Evolutionary conservation across 2,888 invertebrate genomes (phyloP).

Genomic region (Pterobdella sp.): DNA sequence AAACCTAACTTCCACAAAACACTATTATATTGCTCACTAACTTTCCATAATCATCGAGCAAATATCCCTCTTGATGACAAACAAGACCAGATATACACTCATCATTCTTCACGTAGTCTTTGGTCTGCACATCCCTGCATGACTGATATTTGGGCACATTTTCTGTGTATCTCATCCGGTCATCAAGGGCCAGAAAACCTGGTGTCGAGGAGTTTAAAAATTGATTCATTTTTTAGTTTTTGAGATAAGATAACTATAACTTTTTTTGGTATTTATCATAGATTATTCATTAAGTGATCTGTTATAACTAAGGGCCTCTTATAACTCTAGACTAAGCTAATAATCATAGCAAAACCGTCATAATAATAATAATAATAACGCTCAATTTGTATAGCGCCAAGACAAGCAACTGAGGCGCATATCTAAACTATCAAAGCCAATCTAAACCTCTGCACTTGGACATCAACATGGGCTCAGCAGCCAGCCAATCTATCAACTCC

Average conservation of each 20-base stretch:
- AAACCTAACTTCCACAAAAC: background rate
- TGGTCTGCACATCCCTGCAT: constrained; percentile 30
- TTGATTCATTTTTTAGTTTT: background rate
- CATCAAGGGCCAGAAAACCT: background rate
- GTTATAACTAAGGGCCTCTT: no score
- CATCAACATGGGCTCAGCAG: constrained; percentile 47
- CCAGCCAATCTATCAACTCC: constrained; percentile 63
- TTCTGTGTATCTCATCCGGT: constrained; percentile 2
- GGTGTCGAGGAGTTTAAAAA: background rate
- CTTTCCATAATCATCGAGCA: constrained; percentile 23
- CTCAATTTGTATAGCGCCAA: no score
- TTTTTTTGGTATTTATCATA: no score
- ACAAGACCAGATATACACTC: constrained; percentile 23
- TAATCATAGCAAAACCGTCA: no score
- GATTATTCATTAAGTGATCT: no score
- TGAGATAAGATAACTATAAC: no score
- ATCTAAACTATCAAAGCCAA: no score
- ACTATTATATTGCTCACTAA: background rate
- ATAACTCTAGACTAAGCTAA: no score
- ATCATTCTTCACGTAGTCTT: constrained; percentile 19
- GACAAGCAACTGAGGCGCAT: no score
- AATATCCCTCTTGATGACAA: background rate
- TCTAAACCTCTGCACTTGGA: constrained; percentile 34
- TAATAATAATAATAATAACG: no score
- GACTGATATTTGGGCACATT: constrained; percentile 24